Base-by-base conservation (phyloP, 1,140 invertebrate species). In the Doryteuthis pealeii region DNA sequence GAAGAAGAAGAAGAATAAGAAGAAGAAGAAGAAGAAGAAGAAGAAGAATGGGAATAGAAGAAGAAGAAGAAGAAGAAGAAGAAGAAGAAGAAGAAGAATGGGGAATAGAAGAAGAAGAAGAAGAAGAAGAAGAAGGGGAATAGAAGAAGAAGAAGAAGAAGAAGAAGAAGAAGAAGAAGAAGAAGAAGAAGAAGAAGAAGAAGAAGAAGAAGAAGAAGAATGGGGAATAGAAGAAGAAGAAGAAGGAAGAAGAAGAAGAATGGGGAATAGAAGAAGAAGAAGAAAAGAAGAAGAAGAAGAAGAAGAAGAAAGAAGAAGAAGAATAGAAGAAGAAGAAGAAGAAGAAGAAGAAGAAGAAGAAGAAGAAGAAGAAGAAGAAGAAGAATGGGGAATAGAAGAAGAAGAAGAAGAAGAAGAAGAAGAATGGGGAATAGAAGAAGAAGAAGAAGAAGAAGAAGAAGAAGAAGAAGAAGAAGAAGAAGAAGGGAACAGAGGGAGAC, bases 391-490 rank as follows among this genome's bases (percentile, higher is more conserved):
- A 5, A 10, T 40, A 3, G 35, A 10, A 40, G 35, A 10, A 40
- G 10, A 10, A 10, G 3, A 10, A 10, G 10, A 40, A 40, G 35
- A 40, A 40, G 35, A 40, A 40, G 35, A 40, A 40, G 35, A 40
- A 40, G 35, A 40, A 40, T 3, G 10, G 10, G 35, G 10, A 40
- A 10, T 5, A 40, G 35, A 40, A 40, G 35, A 40, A 40, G 70
- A 72, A 72, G 70, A 54, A 72, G 70, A 72, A 72, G 70, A 54
- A 72, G 70, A 72, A 72, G 70, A 54, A 72, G 70, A 72, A 72
- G 70, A 54, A 72, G 70, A 72, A 72, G 70, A 54, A 72, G 70
- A 72, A 58, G 70, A 54, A 72, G 35, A 71, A 71, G 70, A 43
- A 71, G 70, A 71, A 71, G 70, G 32, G 40, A 35, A 71, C 31